phyloP scores from a whole-genome alignment of 2,113 vertebrate species.

The Neolamprologus tretocephalus region DNA sequence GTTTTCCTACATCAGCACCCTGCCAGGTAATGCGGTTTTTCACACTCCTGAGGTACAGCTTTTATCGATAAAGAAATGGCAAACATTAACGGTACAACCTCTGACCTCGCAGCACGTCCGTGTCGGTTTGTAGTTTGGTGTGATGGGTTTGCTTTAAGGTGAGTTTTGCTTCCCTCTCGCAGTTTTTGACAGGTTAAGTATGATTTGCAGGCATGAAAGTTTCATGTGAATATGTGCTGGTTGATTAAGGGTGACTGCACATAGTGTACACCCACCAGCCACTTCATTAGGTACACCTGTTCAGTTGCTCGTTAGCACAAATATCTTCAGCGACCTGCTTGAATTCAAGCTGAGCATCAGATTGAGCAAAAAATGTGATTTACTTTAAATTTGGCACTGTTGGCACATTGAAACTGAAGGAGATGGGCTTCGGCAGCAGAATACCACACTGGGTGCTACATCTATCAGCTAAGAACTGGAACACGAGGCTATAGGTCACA shows the following conservation, averaged over 20 bases:
- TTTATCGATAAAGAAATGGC: neutral
- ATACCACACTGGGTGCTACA: neutral
- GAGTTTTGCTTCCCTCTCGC: neutral
- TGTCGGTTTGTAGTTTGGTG: conserved; percentile 42
- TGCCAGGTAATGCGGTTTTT: conserved; percentile 72
- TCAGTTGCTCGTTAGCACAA: neutral
- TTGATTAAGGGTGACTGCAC: neutral
- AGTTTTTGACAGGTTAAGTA: neutral
- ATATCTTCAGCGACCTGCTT: neutral
- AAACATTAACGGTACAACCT: neutral
- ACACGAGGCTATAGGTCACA: neutral
- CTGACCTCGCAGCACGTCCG: conserved; percentile 15
- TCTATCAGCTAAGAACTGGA: neutral
- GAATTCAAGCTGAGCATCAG: neutral
- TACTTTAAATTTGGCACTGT: neutral
- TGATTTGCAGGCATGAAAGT: neutral
- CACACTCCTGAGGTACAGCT: neutral
- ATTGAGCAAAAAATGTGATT: neutral
- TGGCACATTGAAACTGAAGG: neutral
- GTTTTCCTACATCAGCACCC: conserved; percentile 82
- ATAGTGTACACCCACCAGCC: neutral
- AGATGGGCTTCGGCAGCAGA: neutral
- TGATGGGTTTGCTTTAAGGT: conserved; percentile 39
- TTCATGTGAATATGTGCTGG: neutral
- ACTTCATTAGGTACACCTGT: neutral